Percentiles rank a stretch among this genome's conserved stretches.
phyloP scores from a whole-genome alignment of 2,113 vertebrate species.

The Mungos mungo region DNA sequence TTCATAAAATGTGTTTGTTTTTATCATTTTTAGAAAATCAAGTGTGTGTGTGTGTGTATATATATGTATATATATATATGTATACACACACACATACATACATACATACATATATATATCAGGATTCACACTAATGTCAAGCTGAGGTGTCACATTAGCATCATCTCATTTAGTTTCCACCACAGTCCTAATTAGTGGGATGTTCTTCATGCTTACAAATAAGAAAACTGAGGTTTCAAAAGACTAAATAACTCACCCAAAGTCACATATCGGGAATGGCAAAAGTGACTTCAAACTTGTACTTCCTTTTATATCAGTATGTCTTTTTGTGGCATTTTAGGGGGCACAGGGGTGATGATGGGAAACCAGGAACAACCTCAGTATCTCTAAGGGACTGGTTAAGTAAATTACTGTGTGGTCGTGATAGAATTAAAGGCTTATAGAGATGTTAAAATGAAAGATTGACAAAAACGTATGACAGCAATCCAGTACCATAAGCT shows the following conservation, averaged over 20 bases:
- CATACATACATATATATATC: too few species aligned
- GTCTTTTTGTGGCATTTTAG: background rate
- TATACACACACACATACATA: too few species aligned
- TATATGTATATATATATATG: too few species aligned
- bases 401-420: background rate
- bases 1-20: background rate
- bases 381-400: background rate
- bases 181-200: background rate
- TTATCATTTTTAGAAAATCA: background rate
- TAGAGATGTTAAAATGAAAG: background rate
- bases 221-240: background rate
- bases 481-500: background rate
- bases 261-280: background rate
- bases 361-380: background rate
- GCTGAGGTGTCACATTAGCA: background rate
- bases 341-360: fast-evolving
- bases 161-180: background rate
- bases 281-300: background rate
- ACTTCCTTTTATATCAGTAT: background rate
- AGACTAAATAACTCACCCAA: background rate
- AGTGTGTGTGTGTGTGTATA: background rate
- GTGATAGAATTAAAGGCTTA: background rate
- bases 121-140: background rate
- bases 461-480: background rate
- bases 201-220: background rate